Evolutionary conservation across 2,113 vertebrate genomes (phyloP).

Genomic region (Gopherus evgoodei): DNA sequence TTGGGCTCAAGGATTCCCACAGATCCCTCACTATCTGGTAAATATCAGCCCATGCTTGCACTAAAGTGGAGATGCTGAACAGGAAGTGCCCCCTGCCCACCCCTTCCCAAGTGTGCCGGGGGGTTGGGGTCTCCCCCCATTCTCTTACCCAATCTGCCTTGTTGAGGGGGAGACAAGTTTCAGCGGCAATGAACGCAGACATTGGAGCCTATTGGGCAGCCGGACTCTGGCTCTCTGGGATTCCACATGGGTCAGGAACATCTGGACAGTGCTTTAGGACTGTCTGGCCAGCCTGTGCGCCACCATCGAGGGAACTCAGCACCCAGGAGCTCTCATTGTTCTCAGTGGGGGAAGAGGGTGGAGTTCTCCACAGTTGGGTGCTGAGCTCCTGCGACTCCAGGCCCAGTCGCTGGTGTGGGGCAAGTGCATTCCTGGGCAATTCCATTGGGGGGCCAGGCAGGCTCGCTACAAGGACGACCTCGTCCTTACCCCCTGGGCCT

Average conservation of each 20-base stretch:
- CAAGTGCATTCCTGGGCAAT: neutral
- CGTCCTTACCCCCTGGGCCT: neutral
- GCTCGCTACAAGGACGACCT: no score
- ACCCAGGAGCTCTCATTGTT: neutral
- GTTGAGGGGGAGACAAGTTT: neutral
- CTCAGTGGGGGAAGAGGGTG: no score
- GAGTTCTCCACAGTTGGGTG: neutral
- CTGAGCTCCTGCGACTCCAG: neutral
- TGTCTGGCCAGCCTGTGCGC: neutral
- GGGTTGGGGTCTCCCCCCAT: no score
- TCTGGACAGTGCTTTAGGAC: neutral
- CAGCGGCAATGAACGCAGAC: neutral
- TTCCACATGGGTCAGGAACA: no score
- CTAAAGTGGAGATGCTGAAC: no score
- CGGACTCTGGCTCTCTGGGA: neutral
- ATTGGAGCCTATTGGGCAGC: neutral
- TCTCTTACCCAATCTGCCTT: neutral
- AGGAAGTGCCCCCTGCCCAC: neutral
- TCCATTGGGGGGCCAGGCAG: neutral
- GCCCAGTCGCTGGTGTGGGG: neutral
- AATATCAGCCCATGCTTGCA: no score
- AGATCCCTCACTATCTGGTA: no score
- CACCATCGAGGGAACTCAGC: no score
- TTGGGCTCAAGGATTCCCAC: no score
- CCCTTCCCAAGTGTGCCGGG: neutral